Conservation (phyloP, 2,797 vertebrate species). For the Notamacropus eugenii region DNA sequence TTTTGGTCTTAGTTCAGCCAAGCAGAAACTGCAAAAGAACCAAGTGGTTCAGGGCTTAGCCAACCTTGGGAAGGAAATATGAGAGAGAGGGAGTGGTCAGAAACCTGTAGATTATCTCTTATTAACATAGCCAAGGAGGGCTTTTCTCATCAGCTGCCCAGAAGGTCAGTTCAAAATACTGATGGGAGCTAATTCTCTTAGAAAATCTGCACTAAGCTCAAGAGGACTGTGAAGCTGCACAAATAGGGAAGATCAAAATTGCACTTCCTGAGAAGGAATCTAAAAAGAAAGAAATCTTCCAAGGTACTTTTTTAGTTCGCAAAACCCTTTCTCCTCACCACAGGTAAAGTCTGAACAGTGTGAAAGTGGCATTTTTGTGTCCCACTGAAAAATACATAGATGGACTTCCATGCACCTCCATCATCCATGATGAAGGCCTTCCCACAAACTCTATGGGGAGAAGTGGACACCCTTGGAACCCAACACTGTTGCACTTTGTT, state of each 20-base stretch:
- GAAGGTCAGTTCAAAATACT: neutral
- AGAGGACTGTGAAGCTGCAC: neutral
- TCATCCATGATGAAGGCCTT: neutral
- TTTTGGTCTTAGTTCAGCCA: neutral
- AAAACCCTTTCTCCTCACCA: slow-evolving; percentile 23
- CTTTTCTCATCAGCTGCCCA: neutral
- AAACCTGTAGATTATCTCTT: neutral
- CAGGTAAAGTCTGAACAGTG: neutral
- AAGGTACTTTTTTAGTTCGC: neutral
- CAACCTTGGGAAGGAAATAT: neutral
- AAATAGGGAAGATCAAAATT: neutral
- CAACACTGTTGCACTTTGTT: neutral
- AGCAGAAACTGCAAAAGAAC: slow-evolving; percentile 3
- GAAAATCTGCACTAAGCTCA: neutral
- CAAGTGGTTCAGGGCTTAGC: slow-evolving; percentile 4
- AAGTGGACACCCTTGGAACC: slow-evolving; percentile 8
- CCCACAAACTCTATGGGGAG: neutral
- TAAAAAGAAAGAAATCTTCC: neutral
- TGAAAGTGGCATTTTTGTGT: neutral
- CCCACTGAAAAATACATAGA: neutral
- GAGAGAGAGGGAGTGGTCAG: neutral
- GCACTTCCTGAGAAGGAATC: neutral
- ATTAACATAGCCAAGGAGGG: slow-evolving; percentile 3
- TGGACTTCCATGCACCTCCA: neutral
- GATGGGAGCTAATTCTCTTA: neutral